phyloP scores from a whole-genome alignment of 23 tunicate species.

The Phallusia fumigata region DNA sequence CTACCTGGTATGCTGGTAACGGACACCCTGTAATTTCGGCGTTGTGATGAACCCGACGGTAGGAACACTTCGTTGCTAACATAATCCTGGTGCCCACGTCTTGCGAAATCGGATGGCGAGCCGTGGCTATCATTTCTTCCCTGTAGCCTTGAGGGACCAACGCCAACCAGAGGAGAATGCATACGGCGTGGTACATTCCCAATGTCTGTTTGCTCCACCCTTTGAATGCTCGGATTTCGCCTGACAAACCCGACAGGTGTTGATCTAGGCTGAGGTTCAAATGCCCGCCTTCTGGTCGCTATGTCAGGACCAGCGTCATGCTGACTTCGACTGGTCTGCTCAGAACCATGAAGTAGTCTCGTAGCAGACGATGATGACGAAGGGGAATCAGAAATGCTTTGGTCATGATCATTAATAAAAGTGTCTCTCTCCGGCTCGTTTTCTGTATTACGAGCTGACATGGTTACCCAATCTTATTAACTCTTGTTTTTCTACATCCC shows the following conservation, averaged over 20 bases:
- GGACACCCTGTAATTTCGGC: neutral
- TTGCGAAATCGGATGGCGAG: neutral
- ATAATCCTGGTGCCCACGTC: neutral
- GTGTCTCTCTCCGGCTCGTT: neutral
- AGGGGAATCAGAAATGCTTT: neutral
- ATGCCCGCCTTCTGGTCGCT: neutral
- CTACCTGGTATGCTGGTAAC: neutral
- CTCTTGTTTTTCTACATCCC: too few species aligned
- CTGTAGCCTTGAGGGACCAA: neutral
- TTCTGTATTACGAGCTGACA: neutral
- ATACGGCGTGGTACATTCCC: neutral
- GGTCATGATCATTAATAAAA: neutral
- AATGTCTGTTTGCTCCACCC: neutral
- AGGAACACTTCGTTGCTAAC: neutral
- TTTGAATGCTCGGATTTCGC: neutral
- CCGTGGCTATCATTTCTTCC: neutral
- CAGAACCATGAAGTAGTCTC: neutral
- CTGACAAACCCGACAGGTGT: neutral
- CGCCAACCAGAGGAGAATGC: neutral
- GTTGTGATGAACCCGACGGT: neutral
- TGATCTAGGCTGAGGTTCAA: neutral
- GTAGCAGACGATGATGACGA: constrained; percentile 9
- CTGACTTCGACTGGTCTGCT: neutral
- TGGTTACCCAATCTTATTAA: neutral
- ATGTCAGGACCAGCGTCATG: neutral